Conservation (phyloP, 2,888 invertebrate genomes). For the Silvanus unidentatus region DNA sequence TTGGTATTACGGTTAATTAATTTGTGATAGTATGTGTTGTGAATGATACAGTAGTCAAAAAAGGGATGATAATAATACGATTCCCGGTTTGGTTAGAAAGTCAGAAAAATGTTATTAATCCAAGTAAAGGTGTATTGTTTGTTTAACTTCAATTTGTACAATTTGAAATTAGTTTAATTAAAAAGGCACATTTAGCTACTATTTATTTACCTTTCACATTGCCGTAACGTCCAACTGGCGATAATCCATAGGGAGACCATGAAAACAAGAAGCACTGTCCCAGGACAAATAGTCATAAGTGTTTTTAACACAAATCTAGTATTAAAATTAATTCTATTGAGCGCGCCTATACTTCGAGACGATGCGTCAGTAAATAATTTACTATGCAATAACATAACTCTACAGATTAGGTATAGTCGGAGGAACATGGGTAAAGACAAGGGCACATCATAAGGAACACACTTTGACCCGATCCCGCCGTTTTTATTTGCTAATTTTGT, state of each 20-base stretch:
- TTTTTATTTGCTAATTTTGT: slow-evolving; percentile 86
- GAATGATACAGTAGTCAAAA: no score
- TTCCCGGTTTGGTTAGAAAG: no score
- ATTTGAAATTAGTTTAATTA: no score
- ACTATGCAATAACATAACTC: slow-evolving; percentile 98
- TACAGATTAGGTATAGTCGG: slow-evolving; percentile 96
- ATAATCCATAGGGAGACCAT: slow-evolving; percentile 99
- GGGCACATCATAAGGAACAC: slow-evolving; percentile 93
- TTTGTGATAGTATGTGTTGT: no score
- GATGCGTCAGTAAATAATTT: slow-evolving; percentile 99
- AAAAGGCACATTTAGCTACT: no score
- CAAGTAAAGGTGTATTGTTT: no score
- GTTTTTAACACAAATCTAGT: slow-evolving; percentile 87
- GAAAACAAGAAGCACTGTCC: slow-evolving; percentile 93
- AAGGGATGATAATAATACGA: no score
- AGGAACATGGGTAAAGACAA: slow-evolving; percentile 99
- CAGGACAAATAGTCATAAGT: slow-evolving; percentile 99
- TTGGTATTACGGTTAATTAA: no score
- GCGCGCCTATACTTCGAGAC: slow-evolving; percentile 93
- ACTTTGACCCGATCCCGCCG: slow-evolving; percentile 54
- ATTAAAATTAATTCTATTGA: slow-evolving; percentile 98
- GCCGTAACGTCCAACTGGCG: slow-evolving; percentile 96
- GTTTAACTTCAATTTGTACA: no score
- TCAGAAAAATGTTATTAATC: no score
- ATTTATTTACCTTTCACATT: slow-evolving; percentile 99